These are phyloP conservation scores for Podarcis lilfordi DNA, from an alignment of 2,797 vertebrate genomes.

Conservation along the genomic window DNA sequence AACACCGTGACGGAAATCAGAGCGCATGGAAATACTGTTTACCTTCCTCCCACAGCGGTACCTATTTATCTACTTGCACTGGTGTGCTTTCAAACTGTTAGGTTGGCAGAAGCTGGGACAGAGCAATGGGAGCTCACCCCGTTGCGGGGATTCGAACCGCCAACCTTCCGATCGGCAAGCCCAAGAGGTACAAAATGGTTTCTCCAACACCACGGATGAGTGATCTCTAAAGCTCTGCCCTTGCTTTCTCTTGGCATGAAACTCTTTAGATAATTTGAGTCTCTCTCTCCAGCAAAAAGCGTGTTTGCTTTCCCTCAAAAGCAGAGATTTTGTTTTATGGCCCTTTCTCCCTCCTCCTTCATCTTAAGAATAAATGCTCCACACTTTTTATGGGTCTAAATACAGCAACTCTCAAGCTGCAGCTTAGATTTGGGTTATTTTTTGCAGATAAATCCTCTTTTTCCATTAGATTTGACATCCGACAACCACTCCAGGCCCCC, in stretches of 20 bases:
- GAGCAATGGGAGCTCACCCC: too few species aligned
- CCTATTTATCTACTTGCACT: too few species aligned
- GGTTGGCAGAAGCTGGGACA: too few species aligned
- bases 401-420: slow-evolving; percentile 54
- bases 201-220: not conserved
- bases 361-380: slow-evolving; percentile 35
- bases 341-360: slow-evolving; percentile 34
- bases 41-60: too few species aligned
- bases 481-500: slow-evolving; percentile 55
- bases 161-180: too few species aligned
- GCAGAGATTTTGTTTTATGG: not conserved
- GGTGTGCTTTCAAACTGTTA: too few species aligned
- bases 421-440: slow-evolving; percentile 69
- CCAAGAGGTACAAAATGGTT: not conserved
- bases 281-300: not conserved
- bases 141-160: too few species aligned
- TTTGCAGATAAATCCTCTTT: slow-evolving; percentile 72
- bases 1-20: too few species aligned
- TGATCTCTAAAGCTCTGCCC: not conserved
- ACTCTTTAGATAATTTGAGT: not conserved
- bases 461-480: slow-evolving; percentile 72
- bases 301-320: not conserved
- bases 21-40: too few species aligned
- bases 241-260: not conserved
- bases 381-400: slow-evolving; percentile 18